Percentiles rank a stretch among this genome's conserved stretches.
Evolutionary conservation across 2,113 vertebrate species (phyloP).

Genomic region (Oreotrochilus melanogaster): DNA sequence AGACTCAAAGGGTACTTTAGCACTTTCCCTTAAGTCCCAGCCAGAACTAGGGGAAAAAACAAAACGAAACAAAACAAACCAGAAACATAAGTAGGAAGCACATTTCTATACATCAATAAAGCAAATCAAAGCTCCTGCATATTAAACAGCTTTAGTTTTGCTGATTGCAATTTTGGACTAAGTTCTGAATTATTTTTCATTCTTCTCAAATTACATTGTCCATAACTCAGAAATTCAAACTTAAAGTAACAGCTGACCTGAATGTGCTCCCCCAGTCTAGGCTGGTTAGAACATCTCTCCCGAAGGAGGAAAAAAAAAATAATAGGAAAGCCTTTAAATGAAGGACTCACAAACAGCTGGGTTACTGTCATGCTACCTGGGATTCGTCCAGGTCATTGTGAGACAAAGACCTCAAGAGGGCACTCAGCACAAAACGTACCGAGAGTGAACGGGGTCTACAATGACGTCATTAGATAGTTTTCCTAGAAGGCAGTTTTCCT

Average conservation of each 20-base stretch:
- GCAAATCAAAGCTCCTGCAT: not conserved
- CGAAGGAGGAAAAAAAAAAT: not conserved
- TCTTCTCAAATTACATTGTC: not conserved
- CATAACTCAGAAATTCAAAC: not conserved
- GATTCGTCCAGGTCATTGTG: not conserved
- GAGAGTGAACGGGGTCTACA: rapidly evolving
- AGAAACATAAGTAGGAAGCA: not conserved
- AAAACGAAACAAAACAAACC: not conserved
- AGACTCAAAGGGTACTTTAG: not conserved
- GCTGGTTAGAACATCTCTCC: not conserved
- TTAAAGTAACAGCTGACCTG: not conserved
- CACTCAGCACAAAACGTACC: conserved; percentile 30
- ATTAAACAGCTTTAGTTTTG: not conserved
- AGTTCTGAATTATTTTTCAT: not conserved
- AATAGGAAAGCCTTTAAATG: not conserved
- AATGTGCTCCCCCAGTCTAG: not conserved
- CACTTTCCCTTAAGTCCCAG: not conserved
- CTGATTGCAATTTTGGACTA: not conserved
- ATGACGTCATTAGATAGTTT: rapidly evolving
- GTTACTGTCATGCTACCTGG: not conserved
- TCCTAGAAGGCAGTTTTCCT: not conserved
- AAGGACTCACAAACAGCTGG: not conserved
- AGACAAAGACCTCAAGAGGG: conserved; percentile 36
- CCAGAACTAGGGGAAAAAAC: not conserved
- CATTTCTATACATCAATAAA: not conserved